Evolutionary conservation across 2,113 vertebrate genomes (phyloP).

Genomic region (Indicator maculatus): DNA sequence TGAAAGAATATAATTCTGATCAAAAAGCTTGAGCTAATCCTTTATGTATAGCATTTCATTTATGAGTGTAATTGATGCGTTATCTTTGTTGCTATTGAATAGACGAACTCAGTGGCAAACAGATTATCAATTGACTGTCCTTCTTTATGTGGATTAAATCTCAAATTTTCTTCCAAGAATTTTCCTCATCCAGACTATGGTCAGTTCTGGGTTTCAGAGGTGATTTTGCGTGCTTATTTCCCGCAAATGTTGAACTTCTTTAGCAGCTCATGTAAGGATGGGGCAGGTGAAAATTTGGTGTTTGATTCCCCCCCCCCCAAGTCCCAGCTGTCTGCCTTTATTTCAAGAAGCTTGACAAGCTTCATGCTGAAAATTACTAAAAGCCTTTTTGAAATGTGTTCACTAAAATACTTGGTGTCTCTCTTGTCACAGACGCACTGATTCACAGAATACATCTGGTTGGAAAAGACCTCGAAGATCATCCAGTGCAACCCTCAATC

Average conservation of each 20-base stretch:
- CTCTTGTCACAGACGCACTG: neutral
- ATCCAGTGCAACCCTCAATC: too few relatives aligned
- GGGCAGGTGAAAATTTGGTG: neutral
- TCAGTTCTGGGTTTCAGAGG: neutral
- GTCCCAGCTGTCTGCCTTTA: rapidly evolving
- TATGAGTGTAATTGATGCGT: neutral
- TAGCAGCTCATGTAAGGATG: neutral
- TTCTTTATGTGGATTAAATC: slow-evolving; percentile 8
- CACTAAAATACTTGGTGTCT: neutral
- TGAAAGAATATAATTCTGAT: neutral
- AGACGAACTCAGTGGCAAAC: neutral
- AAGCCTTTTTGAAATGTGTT: neutral
- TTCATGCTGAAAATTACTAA: neutral
- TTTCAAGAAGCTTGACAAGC: neutral
- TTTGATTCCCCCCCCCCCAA: neutral
- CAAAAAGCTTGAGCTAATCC: slow-evolving; percentile 16
- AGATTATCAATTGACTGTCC: neutral
- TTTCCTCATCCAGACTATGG: neutral
- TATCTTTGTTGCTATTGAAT: slow-evolving; percentile 5
- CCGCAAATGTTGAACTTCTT: neutral
- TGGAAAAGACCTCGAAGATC: too few relatives aligned
- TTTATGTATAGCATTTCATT: slow-evolving; percentile 7
- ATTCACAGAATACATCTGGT: too few relatives aligned
- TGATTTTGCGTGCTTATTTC: neutral
- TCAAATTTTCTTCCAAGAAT: neutral